phyloP scores from a whole-genome alignment of 2,888 invertebrate species.

The Strigamia crassipes region DNA sequence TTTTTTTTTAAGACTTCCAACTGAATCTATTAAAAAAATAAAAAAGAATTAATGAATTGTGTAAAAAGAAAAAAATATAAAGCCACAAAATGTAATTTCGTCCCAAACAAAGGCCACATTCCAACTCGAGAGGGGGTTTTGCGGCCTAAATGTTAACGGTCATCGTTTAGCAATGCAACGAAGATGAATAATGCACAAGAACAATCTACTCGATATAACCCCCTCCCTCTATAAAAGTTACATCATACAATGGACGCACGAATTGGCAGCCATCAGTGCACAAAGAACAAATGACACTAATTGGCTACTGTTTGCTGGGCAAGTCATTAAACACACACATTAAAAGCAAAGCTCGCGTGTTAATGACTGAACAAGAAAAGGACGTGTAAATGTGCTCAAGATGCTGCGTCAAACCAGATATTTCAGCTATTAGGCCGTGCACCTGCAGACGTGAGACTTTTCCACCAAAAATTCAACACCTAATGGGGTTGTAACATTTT shows the following conservation, averaged over 20 bases:
- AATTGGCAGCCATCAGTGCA: slow-evolving; percentile 19
- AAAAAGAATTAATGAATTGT: background rate
- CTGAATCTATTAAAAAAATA: background rate
- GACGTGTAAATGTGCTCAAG: slow-evolving; percentile 38
- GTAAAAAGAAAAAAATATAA: background rate
- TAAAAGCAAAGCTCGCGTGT: slow-evolving; percentile 38
- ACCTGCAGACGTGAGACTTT: slow-evolving; percentile 13
- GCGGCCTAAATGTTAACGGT: background rate
- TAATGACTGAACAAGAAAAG: slow-evolving; percentile 39
- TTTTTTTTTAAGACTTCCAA: background rate
- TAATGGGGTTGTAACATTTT: background rate
- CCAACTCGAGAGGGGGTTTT: too few relatives aligned
- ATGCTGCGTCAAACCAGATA: slow-evolving; percentile 10
- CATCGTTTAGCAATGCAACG: background rate
- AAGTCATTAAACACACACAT: slow-evolving; percentile 39
- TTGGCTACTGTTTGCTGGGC: slow-evolving; percentile 35
- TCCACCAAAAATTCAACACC: background rate
- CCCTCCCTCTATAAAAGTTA: background rate
- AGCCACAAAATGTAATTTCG: background rate
- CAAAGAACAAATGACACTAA: slow-evolving; percentile 41
- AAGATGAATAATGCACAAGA: background rate
- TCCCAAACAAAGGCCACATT: background rate
- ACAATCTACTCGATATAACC: background rate
- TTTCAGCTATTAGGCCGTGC: background rate
- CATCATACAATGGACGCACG: background rate